Percentiles rank a stretch among this genome's conserved stretches.
Conservation (phyloP, 2,888 invertebrate genomes). For the Ormyrus nitidulus region DNA sequence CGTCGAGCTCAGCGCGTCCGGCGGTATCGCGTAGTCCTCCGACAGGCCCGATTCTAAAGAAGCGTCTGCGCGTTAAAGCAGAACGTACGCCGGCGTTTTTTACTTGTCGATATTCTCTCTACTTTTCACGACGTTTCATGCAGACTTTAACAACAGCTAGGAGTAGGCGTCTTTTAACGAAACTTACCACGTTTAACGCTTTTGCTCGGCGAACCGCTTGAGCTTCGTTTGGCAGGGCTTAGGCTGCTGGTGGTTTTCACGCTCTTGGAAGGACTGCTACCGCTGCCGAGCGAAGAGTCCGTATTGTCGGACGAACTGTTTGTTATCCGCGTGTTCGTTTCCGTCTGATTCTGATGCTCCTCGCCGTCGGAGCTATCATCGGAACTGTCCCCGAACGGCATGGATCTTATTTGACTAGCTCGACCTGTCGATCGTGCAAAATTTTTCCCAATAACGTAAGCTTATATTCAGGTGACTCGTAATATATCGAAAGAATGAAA, state of each 20-base stretch:
- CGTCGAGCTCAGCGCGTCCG: slow-evolving; percentile 91
- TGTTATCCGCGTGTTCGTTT: slow-evolving; percentile 75
- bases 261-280: slow-evolving; percentile 90
- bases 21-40: slow-evolving; percentile 97
- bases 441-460: neutral
- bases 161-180: no score
- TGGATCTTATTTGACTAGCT: slow-evolving; percentile 96
- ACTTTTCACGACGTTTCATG: neutral
- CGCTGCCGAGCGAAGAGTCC: slow-evolving; percentile 82
- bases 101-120: neutral
- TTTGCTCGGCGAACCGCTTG: slow-evolving; percentile 89
- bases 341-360: slow-evolving; percentile 79
- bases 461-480: no score
- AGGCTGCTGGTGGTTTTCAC: slow-evolving; percentile 90
- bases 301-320: slow-evolving; percentile 78
- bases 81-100: slow-evolving; percentile 5
- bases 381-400: slow-evolving; percentile 96
- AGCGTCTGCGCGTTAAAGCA: slow-evolving; percentile 66
- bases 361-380: slow-evolving; percentile 97
- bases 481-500: no score
- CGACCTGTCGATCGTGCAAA: slow-evolving; percentile 74
- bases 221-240: slow-evolving; percentile 89
- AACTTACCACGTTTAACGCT: slow-evolving; percentile 86
- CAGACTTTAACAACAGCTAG: neutral
- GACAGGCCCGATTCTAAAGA: slow-evolving; percentile 96